Base-by-base conservation (phyloP, 2,797 vertebrate species). In the Macrochelys suwanniensis region DNA sequence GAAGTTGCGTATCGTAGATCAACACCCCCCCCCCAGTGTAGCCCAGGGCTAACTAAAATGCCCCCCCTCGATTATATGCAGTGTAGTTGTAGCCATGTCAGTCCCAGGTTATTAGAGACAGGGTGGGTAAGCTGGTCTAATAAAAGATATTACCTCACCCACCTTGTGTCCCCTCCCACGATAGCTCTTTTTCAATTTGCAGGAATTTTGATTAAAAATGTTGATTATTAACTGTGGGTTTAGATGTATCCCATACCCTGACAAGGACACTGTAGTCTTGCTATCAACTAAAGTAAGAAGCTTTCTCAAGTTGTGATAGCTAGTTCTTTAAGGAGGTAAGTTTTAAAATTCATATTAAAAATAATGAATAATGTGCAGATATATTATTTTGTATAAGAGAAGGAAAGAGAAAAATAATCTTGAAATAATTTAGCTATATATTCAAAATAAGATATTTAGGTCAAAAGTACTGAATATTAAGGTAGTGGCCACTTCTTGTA, bases 391-490 rank as follows among this genome's bases (percentile, higher is more conserved):
- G 17, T 65, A 85, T 37, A 89, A 92, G 89, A 84, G 3, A 81
- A 92, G 12, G 33, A 61, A 88, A 91, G 77, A 54, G 3, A 90
- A 94, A 94, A 93, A 65, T 1, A 4, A 49, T 9, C 1, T 82
- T 71, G 3, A 80, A 88, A 82, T 84, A 97, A 82, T 93, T 82
- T 56, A 97, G 89, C 57, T 88, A 61, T 68, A 87, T 54, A 61
- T 25, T 95, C 84, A 91, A 89, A 87, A 79, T 47, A 86, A 89
- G 50, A 81, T 31, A 87, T 95, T 94, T 26, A 79, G 8, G 11
- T 85, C 76, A 94, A 79, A 97, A 45, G 94, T 89, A 23, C 33
- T 49, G 4, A 80, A 83, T 2, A 12, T 56, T 28, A 86, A 96
- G 88, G 77, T 56, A 97, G 82, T 47, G 68, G 21, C 26, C 5